These are phyloP conservation scores for Procavia capensis DNA, from an alignment of 2,113 vertebrate species.

Conservation along the genomic window DNA sequence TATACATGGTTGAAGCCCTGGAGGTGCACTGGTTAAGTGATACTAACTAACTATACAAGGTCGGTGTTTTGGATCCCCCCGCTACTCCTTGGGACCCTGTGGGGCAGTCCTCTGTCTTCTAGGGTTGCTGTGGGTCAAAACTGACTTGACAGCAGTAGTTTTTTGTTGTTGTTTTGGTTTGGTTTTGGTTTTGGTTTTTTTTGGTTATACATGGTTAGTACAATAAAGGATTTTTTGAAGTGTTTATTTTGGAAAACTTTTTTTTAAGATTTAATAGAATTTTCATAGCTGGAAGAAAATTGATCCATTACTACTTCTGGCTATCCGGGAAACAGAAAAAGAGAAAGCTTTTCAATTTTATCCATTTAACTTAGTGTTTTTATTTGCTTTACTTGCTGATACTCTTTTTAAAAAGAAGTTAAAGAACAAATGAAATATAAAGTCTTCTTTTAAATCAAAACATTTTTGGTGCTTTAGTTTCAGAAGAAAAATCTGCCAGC, in stretches of 20 bases:
- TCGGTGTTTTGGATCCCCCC: no score
- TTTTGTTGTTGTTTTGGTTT: no score
- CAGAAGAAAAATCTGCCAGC: constrained; percentile 74
- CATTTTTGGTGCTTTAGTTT: constrained; percentile 78
- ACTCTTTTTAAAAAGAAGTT: constrained; percentile 74
- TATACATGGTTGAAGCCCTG: not conserved
- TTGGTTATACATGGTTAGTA: not conserved
- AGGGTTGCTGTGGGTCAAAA: no score
- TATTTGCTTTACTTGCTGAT: constrained; percentile 8
- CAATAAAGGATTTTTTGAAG: constrained; percentile 22
- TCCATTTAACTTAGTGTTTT: constrained; percentile 75
- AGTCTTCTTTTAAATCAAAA: constrained; percentile 64
- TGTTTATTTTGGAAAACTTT: constrained; percentile 23
- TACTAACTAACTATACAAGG: no score
- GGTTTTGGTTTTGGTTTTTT: no score
- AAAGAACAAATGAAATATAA: constrained; percentile 75
- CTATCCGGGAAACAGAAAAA: constrained; percentile 77
- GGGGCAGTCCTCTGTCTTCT: no score
- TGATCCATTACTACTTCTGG: constrained; percentile 83
- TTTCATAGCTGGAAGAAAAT: constrained; percentile 45
- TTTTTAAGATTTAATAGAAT: constrained; percentile 35
- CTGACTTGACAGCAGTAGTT: no score
- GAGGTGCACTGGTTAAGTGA: no score
- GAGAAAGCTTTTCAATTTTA: constrained; percentile 80
- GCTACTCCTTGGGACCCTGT: no score